Percentiles rank a stretch among this genome's conserved stretches.
These are phyloP conservation scores for Mus spicilegus DNA, from an alignment of 2,113 vertebrate species.

Conservation along the genomic window DNA sequence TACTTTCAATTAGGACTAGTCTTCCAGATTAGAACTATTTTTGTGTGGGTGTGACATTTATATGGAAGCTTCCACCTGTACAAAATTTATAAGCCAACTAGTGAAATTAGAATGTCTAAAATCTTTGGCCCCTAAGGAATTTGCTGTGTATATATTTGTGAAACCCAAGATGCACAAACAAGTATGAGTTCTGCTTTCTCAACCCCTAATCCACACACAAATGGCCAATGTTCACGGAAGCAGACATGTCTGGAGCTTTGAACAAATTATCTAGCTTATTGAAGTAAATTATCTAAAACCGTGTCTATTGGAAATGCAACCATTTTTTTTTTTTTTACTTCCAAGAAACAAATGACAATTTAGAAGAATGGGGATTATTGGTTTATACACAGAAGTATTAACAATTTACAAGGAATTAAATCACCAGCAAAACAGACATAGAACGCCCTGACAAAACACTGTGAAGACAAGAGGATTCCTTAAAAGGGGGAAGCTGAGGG, in stretches of 20 bases:
- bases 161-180: not conserved
- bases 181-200: not conserved
- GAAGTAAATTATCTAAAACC: slow-evolving; percentile 7
- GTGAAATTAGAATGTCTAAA: not conserved
- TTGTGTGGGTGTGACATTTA: not conserved
- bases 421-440: not conserved
- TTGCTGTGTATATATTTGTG: not conserved
- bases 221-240: not conserved
- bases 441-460: not conserved
- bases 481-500: not conserved
- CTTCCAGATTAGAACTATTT: not conserved
- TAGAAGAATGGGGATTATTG: not conserved
- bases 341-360: not conserved
- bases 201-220: not conserved
- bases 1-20: not conserved
- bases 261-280: not conserved
- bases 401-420: slow-evolving; percentile 12
- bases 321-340: not conserved
- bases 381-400: not conserved
- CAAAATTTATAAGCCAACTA: not conserved
- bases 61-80: not conserved
- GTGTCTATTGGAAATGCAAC: not conserved
- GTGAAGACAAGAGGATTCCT: slow-evolving; percentile 17
- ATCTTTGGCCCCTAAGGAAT: not conserved
- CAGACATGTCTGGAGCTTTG: not conserved